A percentile compares a stretch with the other conserved stretches of the same genome.
These are phyloP conservation scores for Epinephelus lanceolatus DNA, from an alignment of 2,113 vertebrate species.

Conservation along the genomic window DNA sequence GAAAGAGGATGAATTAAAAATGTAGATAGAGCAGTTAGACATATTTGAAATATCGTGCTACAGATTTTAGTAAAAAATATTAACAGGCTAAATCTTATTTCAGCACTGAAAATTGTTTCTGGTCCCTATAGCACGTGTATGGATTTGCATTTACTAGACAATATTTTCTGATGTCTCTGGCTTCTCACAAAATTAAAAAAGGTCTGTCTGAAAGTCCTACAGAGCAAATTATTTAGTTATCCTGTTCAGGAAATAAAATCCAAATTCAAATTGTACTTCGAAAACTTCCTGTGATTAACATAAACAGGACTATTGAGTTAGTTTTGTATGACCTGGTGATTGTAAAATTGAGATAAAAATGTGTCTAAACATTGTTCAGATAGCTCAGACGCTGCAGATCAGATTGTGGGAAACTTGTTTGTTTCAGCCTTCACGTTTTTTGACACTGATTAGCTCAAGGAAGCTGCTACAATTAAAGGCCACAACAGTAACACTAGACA, in stretches of 20 bases:
- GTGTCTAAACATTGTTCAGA: neutral
- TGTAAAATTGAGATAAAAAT: neutral
- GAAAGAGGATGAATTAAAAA: too few species aligned
- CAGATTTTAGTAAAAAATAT: neutral
- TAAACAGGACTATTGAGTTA: neutral
- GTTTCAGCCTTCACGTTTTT: neutral
- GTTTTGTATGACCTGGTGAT: neutral
- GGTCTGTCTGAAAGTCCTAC: neutral
- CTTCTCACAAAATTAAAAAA: neutral
- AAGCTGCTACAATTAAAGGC: neutral
- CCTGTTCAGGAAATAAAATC: neutral
- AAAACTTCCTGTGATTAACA: neutral
- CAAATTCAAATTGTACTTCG: neutral
- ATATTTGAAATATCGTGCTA: too few species aligned
- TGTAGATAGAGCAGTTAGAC: too few species aligned
- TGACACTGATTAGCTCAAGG: neutral
- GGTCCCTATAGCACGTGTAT: too few species aligned
- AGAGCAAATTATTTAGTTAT: neutral
- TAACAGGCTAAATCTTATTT: neutral
- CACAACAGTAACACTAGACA: neutral
- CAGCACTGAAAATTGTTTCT: neutral
- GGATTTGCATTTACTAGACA: too few species aligned
- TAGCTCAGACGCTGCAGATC: neutral
- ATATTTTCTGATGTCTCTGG: too few species aligned
- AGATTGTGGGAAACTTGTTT: neutral